Base-by-base conservation (phyloP, 2,113 vertebrate genomes). In the Solea solea region DNA sequence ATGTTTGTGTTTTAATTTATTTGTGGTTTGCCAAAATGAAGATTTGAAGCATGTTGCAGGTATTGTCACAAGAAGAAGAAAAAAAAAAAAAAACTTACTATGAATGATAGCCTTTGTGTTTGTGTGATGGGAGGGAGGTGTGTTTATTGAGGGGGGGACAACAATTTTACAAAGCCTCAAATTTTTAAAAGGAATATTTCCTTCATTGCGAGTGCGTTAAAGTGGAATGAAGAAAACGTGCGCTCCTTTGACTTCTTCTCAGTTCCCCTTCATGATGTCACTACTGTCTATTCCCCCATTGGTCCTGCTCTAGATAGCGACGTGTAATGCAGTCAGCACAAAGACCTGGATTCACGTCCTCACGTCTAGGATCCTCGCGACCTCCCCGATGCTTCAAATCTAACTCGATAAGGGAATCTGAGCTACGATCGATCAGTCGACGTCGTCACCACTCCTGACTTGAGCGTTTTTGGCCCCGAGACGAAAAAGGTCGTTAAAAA, bases 21-120 rank as follows among this genome's bases (percentile, higher is more conserved):
- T 92, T 90, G 86, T 92, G 91, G 81, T 94, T 96, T 94, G 89
- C 92, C 92, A 93, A 93, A 92, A 91, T 90, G 90, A 94, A 85
- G 89, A 93, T 91, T 88, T 89, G 86, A 93, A 93, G 90, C 86
- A 91, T 90, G 92, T 93, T 90, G 83, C 71, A 76, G 89, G 89
- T 88, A 85, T 90, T 93, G 89, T 91, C 85, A 88, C 88, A 88
- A 89, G 90, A 90, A 89, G 86, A 88, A 9, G 64, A 79, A 44
- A 45, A 74, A 61, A 72, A 61, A 66, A 76, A 61, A 63, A 78
- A 48, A 72, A 5, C 28, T 7, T 48, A 87, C 79, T 51, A 79
- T 56, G 80, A 84, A 80, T 55, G 87, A 78, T 88, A 86, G 88
- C 84, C 68, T 86, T 88, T 71, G 82, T 91, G 87, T 91, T 84